Evolutionary conservation across 2,113 vertebrate species (phyloP), one percentile per base, ranked within the genome.

Genomic region (Perccottus glenii): DNA sequence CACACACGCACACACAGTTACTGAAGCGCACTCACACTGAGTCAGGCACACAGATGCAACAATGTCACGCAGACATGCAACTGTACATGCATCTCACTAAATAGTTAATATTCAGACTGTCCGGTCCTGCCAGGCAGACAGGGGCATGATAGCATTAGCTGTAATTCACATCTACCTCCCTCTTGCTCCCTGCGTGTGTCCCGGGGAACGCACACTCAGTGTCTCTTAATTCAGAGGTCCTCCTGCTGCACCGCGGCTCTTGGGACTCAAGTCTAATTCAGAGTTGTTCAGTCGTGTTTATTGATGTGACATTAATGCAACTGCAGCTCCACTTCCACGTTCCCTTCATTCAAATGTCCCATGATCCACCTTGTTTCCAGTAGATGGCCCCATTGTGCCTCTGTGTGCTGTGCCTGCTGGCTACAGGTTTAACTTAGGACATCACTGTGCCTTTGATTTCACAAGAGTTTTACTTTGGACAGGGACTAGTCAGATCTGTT

Each of bases 331-430:
- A 9, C 12, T 12, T 38, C 8, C 27, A 11, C 35, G 32, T 63
- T 61, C 68, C 36, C 33, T 55, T 61, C 8, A 56, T 56, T 57
- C 36, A 11, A 57, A 16, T 36, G 53, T 52, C 47, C 48, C 52
- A 36, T 33, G 9, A 38, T 57, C 50, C 67, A 16, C 50, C 16
- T 27, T 16, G n/a, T 12, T 43, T 85, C 87, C 91, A 86, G 87
- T 76, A 90, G 90, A 81, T 90, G 91, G 90, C 89, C 75, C 76
- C 86, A 74, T 88, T 80, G 88, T 60, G 73, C 84, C 80, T 83
- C 53, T 46, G 35, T 59, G 62, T 72, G 38, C 47, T 36, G 64
- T 51, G 73, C 59, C 57, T 62, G 48, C 63, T 67, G 75, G 60
- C 61, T 40, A 42, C 64, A 75, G 53, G 81, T 89, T 87, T 64